Conservation (phyloP, 2,888 invertebrate genomes). For the Acanthosoma haemorrhoidale region DNA sequence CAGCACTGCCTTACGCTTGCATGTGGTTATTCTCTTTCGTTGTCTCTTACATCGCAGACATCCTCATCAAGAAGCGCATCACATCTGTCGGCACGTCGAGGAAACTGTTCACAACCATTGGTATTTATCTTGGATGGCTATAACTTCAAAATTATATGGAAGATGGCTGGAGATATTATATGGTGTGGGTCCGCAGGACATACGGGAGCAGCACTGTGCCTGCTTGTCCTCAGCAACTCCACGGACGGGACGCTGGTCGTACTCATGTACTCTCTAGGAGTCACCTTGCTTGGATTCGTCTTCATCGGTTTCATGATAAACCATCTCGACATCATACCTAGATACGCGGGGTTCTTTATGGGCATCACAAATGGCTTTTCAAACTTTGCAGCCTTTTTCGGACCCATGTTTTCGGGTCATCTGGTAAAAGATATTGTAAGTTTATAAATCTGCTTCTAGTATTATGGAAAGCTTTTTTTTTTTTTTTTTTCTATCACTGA, state of each 20-base stretch:
- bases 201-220: not conserved
- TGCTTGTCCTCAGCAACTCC: not conserved
- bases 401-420: conserved; percentile 65
- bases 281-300: not conserved
- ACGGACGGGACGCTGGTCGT: not conserved
- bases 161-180: not conserved
- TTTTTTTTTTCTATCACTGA: too few relatives aligned
- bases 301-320: conserved; percentile 63
- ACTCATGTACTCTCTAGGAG: not conserved
- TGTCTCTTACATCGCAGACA: not conserved
- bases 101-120: conserved; percentile 9
- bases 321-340: conserved; percentile 78
- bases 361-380: conserved; percentile 75
- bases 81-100: conserved; percentile 1
- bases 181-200: not conserved
- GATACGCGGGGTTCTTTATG: conserved; percentile 77
- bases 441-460: too few relatives aligned
- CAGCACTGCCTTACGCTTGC: conserved; percentile 15
- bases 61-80: not conserved
- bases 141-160: not conserved
- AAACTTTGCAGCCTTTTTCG: conserved; percentile 71
- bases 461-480: too few relatives aligned
- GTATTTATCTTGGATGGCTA: not conserved
- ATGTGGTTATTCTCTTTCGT: not conserved
- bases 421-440: conserved; percentile 45